phyloP scores from a whole-genome alignment of 2,797 vertebrate genomes.

The Rhynchonycteris naso region DNA sequence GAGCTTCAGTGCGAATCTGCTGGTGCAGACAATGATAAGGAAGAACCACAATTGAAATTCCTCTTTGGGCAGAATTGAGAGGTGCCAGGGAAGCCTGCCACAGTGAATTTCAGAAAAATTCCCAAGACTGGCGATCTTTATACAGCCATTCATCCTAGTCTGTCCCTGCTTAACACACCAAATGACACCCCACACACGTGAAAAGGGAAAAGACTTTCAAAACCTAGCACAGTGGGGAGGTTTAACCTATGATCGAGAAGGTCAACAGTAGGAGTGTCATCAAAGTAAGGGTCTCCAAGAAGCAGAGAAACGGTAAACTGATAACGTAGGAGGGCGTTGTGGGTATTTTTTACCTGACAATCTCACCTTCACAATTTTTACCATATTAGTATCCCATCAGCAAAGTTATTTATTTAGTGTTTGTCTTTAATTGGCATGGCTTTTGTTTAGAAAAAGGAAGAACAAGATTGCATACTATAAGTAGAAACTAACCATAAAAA shows the following conservation, averaged over 20 bases:
- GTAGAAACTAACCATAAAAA: not conserved
- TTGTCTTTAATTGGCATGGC: not conserved
- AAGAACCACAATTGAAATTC: constrained; percentile 40
- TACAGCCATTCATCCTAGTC: not conserved
- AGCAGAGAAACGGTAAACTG: not conserved
- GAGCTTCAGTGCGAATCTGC: constrained; percentile 21
- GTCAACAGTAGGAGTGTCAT: not conserved
- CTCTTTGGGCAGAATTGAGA: not conserved
- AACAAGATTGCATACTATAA: not conserved
- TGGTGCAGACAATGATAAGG: not conserved
- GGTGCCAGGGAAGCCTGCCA: not conserved
- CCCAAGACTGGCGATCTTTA: not conserved
- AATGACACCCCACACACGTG: not conserved
- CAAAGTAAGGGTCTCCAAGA: not conserved
- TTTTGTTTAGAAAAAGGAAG: constrained; percentile 9
- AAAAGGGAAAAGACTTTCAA: not conserved
- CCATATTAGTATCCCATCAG: not conserved
- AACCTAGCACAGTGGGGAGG: not conserved
- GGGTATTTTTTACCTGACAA: not conserved
- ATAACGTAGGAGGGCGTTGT: too few relatives aligned
- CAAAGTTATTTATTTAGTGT: not conserved
- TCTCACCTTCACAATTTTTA: not conserved
- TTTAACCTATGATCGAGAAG: not conserved
- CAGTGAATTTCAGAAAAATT: not conserved
- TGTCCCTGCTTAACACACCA: not conserved